These are phyloP conservation scores for Abrostola triplasia DNA, from an alignment of 2,888 invertebrate species.

Conservation along the genomic window DNA sequence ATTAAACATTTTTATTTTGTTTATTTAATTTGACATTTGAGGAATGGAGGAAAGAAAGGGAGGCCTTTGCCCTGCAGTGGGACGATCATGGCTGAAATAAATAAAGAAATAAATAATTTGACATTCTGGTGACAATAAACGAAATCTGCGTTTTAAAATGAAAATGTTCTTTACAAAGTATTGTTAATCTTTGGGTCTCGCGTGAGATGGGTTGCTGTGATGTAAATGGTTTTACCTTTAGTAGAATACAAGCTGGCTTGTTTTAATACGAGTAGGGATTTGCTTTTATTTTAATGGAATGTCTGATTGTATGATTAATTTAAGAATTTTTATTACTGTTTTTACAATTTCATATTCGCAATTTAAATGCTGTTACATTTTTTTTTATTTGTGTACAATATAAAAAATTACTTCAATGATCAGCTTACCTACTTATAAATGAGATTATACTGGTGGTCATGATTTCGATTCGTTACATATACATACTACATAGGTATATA, in stretches of 20 bases:
- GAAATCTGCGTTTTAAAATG: neutral
- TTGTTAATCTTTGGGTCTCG: slow-evolving; percentile 11
- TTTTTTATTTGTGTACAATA: no score
- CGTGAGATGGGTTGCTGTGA: slow-evolving; percentile 8
- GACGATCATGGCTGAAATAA: no score
- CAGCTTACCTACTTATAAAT: no score
- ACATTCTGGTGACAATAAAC: neutral
- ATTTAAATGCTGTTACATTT: no score
- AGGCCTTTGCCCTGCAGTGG: no score
- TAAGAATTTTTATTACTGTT: neutral
- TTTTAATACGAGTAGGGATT: slow-evolving; percentile 7
- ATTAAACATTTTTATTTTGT: slow-evolving; percentile 5
- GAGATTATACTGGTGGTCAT: no score
- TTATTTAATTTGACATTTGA: neutral
- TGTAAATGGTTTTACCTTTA: slow-evolving; percentile 4
- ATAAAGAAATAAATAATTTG: neutral
- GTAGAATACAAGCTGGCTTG: neutral
- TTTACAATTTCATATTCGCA: no score
- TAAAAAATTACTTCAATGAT: no score
- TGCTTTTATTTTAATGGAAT: neutral
- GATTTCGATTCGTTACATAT: no score
- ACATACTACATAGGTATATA: no score
- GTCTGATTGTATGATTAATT: neutral
- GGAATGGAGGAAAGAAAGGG: no score
- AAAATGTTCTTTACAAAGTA: slow-evolving; percentile 6